phyloP scores from a whole-genome alignment of 1,140 invertebrate species.

The Lepidurus apus region DNA sequence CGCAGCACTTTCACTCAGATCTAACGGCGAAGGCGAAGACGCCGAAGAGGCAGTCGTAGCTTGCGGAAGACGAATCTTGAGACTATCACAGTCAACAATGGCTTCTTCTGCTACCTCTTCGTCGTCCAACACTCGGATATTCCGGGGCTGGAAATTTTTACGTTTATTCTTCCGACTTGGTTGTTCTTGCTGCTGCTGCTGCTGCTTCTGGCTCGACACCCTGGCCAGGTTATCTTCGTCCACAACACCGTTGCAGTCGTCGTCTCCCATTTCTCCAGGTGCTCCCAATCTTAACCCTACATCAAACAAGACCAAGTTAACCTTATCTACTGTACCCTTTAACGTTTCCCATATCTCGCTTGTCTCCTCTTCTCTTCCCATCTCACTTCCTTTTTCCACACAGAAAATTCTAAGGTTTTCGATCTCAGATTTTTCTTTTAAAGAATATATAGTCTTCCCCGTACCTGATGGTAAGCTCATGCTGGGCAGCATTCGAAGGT shows the following conservation, averaged over 20 bases:
- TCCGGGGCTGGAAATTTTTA: slow-evolving; percentile 62
- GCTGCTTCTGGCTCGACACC: neutral
- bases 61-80: neutral
- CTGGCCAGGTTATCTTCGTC: neutral
- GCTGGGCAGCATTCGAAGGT: slow-evolving; percentile 8
- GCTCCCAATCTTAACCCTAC: neutral
- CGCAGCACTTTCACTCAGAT: slow-evolving; percentile 31
- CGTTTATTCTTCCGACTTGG: slow-evolving; percentile 57
- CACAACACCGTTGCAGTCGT: neutral
- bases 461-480: slow-evolving; percentile 17
- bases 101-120: slow-evolving; percentile 43
- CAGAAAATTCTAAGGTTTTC: neutral
- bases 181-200: slow-evolving; percentile 36
- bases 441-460: neutral
- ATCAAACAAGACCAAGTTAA: neutral
- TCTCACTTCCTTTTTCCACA: neutral
- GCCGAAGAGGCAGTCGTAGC: slow-evolving; percentile 9
- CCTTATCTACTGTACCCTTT: neutral
- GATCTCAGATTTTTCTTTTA: no score
- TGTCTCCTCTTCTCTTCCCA: neutral
- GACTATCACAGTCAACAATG: slow-evolving; percentile 24
- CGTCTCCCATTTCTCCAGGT: neutral
- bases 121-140: slow-evolving; percentile 49
- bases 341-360: neutral
- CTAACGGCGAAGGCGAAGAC: slow-evolving; percentile 23